Evolutionary conservation across 2,113 vertebrate genomes (phyloP), one percentile per base, ranked within the genome.

Genomic region (Mionectes macconnelli): DNA sequence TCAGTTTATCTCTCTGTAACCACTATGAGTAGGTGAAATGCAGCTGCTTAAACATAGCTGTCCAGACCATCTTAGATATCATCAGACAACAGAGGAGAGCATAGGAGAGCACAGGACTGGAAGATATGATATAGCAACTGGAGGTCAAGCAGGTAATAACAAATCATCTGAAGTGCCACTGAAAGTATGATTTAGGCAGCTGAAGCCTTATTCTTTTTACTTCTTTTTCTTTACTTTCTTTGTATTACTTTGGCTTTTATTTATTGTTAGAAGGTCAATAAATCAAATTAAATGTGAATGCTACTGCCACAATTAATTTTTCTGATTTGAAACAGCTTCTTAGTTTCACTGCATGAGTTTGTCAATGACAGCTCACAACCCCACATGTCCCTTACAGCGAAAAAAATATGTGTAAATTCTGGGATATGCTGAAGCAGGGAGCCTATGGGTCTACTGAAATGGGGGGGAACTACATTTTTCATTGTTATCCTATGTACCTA

Each of bases 301-400:
- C 66, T 90, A 17, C 63, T 94, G 44, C 24, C 30, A 23, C 59
- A 45, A 42, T 60, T 55, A 23, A 8, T 75, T 67, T 72, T 88
- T 76, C 62, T 83, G 23, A 39, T 80, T 85, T 76, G 33, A 82
- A 87, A 50, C 14, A 21, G n/a, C 19, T 66, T 52, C 28, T 55
- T 45, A 5, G 22, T 82, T 82, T 78, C 62, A 59, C 23, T 63
- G n/a, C 16, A 8, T 35, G 27, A 16, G 8, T 67, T 85, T 90
- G 30, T 63, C 50, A 75, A 44, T 64, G 39, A 76, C 12, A 24
- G 7, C 14, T 88, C 70, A 47, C 35, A 70, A 45, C 6, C 22
- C 23, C 45, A 30, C 1, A 3, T 76, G n/a, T 55, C 0, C 0
- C 2, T 83, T 81, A 64, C 14, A 45, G 27, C 45, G 49, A 16